phyloP scores from a whole-genome alignment of 2,113 vertebrate genomes.

The Propithecus coquereli region DNA sequence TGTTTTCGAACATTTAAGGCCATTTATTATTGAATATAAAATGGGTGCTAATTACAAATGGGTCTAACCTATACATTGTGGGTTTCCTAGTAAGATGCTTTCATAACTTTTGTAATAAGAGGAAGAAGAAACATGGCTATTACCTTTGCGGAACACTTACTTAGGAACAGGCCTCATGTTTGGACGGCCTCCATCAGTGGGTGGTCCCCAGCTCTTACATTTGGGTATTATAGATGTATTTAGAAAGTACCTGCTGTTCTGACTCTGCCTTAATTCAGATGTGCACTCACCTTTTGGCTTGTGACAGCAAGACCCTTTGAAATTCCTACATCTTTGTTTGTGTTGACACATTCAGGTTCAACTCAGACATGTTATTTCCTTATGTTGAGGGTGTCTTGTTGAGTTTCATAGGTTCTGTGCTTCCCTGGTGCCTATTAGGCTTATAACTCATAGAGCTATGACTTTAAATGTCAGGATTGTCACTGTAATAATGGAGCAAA shows the following conservation, averaged over 20 bases:
- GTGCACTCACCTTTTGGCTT: background rate
- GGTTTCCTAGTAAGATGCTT: background rate
- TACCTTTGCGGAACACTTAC: background rate
- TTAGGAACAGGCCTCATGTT: background rate
- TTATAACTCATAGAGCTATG: constrained; percentile 3
- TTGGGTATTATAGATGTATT: background rate
- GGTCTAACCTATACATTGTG: fast-evolving
- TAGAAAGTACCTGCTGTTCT: background rate
- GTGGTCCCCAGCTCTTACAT: background rate
- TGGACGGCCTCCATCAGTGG: background rate
- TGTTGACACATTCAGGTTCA: background rate
- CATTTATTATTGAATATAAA: background rate
- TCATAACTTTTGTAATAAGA: background rate
- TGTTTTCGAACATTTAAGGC: background rate
- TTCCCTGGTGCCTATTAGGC: constrained; percentile 41
- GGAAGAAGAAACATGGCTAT: fast-evolving
- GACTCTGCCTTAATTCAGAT: background rate
- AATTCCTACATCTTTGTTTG: background rate
- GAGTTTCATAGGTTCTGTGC: background rate
- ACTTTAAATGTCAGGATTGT: constrained; percentile 63
- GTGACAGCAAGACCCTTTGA: background rate
- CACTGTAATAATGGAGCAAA: constrained; percentile 25
- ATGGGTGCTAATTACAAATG: background rate
- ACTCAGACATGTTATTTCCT: constrained; percentile 12
- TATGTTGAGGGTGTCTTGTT: background rate